Percentiles rank a stretch among this genome's conserved stretches.
Conservation (phyloP, 2,797 vertebrate genomes). For the Myotis myotis region DNA sequence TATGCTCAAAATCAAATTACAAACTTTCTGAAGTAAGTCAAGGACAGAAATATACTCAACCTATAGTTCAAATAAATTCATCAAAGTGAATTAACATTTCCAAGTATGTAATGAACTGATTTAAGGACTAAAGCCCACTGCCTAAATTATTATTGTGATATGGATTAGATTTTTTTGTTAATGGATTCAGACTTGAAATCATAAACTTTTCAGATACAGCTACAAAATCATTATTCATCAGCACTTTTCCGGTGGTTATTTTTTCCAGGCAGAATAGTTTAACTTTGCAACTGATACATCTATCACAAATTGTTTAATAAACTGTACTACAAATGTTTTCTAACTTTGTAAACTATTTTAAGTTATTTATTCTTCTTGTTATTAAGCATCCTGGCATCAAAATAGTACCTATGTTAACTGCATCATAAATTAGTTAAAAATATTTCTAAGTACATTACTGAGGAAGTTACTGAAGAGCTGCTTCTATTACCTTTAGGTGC, state of each 20-base stretch:
- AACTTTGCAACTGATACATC: background rate
- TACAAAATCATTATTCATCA: slow-evolving; percentile 7
- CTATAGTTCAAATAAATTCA: background rate
- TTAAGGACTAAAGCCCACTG: background rate
- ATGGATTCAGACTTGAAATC: background rate
- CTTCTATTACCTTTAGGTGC: background rate
- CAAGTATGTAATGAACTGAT: slow-evolving; percentile 5
- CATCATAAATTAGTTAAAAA: background rate
- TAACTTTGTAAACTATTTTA: slow-evolving; percentile 15
- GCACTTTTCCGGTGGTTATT: background rate
- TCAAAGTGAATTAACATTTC: slow-evolving; percentile 5
- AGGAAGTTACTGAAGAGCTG: background rate
- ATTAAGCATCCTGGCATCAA: background rate
- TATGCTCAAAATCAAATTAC: slow-evolving; percentile 35
- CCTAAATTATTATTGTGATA: background rate
- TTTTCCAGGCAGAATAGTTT: background rate
- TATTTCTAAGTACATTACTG: background rate
- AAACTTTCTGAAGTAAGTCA: slow-evolving; percentile 8
- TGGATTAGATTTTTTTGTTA: background rate
- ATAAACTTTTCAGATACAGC: slow-evolving; percentile 1
- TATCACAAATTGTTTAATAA: background rate
- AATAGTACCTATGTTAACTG: background rate
- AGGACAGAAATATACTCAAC: background rate
- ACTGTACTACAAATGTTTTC: slow-evolving; percentile 18
- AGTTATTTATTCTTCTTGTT: slow-evolving; percentile 12